These are phyloP conservation scores for Steinernema khuongi DNA, from an alignment of 1,140 invertebrate genomes.

Conservation along the genomic window DNA sequence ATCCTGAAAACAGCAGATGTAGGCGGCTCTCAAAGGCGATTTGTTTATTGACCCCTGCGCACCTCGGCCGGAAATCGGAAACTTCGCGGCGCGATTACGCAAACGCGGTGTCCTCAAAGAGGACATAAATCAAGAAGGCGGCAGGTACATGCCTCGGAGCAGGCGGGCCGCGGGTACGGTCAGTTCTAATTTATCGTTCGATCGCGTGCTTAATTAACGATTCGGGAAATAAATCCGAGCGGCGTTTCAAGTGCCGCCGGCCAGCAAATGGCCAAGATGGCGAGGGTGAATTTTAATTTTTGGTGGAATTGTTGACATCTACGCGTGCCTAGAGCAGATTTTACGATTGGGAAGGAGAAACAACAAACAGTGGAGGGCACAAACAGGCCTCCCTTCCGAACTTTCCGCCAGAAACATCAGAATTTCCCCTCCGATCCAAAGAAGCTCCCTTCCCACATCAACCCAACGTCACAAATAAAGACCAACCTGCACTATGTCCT, in stretches of 20 bases:
- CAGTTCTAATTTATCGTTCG: neutral
- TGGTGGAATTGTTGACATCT: too few relatives aligned
- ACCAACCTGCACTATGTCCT: slow-evolving; percentile 6
- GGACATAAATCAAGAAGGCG: slow-evolving; percentile 5
- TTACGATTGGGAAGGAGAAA: too few relatives aligned
- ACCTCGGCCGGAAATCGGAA: slow-evolving; percentile 18
- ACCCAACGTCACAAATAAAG: slow-evolving; percentile 24
- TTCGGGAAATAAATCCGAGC: neutral
- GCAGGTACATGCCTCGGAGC: slow-evolving; percentile 27
- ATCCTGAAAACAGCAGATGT: slow-evolving; percentile 28
- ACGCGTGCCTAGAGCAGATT: too few relatives aligned
- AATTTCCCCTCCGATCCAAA: too few relatives aligned
- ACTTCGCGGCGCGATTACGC: slow-evolving; percentile 15
- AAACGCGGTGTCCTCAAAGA: neutral
- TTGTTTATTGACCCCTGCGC: slow-evolving; percentile 17
- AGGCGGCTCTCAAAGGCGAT: neutral
- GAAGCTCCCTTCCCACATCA: slow-evolving; percentile 29
- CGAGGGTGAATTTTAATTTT: neutral
- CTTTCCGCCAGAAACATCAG: too few relatives aligned
- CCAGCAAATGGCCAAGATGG: neutral
- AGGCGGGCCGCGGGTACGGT: neutral
- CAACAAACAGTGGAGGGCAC: too few relatives aligned
- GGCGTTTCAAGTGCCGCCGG: neutral
- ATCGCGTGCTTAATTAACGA: neutral
- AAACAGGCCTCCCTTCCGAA: too few relatives aligned